phyloP scores from a whole-genome alignment of 2,113 vertebrate genomes.

The Pantherophis guttatus region DNA sequence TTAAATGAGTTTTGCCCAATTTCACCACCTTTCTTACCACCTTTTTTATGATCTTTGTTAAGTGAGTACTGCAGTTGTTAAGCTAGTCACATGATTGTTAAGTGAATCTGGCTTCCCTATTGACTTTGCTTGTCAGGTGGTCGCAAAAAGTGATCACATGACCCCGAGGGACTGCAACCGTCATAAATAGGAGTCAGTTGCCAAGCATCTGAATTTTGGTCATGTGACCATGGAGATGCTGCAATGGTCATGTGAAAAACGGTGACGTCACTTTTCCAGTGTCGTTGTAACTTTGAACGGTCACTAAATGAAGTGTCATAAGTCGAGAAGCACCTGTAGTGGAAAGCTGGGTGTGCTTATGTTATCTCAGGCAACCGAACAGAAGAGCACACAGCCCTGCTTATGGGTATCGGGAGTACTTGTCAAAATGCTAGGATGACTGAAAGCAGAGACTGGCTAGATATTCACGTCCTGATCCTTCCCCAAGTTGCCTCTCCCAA shows the following conservation, averaged over 20 bases:
- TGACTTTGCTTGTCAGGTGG: background rate
- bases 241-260: background rate
- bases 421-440: background rate
- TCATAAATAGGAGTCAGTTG: background rate
- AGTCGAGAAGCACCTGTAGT: background rate
- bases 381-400: background rate
- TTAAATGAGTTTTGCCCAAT: background rate
- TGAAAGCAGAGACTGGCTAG: background rate
- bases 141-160: background rate
- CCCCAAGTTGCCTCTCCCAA: background rate
- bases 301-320: background rate
- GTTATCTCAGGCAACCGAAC: background rate
- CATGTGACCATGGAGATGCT: background rate
- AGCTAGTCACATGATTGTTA: background rate
- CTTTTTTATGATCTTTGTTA: background rate
- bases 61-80: background rate
- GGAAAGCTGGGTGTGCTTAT: background rate
- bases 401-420: background rate
- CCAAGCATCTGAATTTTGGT: background rate
- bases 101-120: background rate
- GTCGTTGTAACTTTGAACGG: background rate
- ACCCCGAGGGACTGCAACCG: background rate
- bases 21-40: background rate
- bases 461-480: background rate
- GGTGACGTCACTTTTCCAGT: background rate